Evolutionary conservation across 92 coral and sea anemone species (phyloP).

Genomic region (Pocillopora meandrina): DNA sequence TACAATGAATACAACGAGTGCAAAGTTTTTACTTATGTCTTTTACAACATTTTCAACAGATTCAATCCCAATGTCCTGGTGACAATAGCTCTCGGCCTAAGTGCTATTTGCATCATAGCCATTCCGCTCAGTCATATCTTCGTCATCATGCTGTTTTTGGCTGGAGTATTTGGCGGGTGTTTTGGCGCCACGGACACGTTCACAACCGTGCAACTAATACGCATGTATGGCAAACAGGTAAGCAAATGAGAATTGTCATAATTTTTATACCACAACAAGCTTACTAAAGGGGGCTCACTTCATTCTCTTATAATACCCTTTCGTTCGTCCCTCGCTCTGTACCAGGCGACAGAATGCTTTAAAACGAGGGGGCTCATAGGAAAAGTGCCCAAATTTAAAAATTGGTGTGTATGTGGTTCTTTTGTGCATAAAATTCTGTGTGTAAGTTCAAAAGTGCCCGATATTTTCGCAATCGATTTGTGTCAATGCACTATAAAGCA

Average conservation of each 20-base stretch:
- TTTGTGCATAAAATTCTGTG: too few relatives aligned
- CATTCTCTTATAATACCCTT: neutral
- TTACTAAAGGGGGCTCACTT: neutral
- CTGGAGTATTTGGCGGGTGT: slow-evolving; percentile 86
- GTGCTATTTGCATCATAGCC: slow-evolving; percentile 84
- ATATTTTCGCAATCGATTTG: too few relatives aligned
- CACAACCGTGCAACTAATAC: slow-evolving; percentile 80
- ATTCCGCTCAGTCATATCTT: slow-evolving; percentile 79
- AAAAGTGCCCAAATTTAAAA: too few relatives aligned
- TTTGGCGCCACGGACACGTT: slow-evolving; percentile 94
- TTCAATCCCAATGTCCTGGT: slow-evolving; percentile 78
- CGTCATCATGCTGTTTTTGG: slow-evolving; percentile 71
- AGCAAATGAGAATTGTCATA: neutral
- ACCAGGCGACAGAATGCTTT: too few relatives aligned
- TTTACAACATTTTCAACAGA: slow-evolving; percentile 37
- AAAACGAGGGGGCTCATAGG: too few relatives aligned
- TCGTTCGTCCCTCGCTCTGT: too few relatives aligned
- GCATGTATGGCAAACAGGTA: slow-evolving; percentile 90
- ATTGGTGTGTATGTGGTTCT: too few relatives aligned
- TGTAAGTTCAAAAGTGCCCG: too few relatives aligned
- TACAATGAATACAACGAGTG: too few relatives aligned
- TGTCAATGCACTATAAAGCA: too few relatives aligned
- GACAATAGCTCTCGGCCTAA: slow-evolving; percentile 81
- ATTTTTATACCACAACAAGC: neutral
- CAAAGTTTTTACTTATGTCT: neutral